These are phyloP conservation scores for Callipepla squamata DNA, from an alignment of 2,113 vertebrate species.

Conservation along the genomic window DNA sequence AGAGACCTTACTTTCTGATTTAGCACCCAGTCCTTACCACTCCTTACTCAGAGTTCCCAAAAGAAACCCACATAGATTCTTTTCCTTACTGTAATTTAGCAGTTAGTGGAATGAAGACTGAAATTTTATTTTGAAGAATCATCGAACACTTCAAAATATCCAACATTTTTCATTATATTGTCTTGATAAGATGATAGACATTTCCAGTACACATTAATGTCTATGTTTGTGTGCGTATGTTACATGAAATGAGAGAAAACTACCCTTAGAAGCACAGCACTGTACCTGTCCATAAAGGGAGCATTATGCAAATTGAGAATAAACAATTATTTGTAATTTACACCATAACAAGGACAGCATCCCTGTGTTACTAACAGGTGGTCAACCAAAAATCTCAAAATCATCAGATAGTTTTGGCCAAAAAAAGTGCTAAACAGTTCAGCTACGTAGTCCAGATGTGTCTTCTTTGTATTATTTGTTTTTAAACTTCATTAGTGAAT, in stretches of 20 bases:
- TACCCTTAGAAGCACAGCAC: background rate
- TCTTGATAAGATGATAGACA: background rate
- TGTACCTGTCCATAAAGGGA: background rate
- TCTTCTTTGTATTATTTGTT: background rate
- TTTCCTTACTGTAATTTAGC: background rate
- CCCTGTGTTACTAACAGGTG: background rate
- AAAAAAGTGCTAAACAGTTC: background rate
- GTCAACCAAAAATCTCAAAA: background rate
- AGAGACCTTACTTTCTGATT: background rate
- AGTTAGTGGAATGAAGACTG: background rate
- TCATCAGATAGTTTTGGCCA: background rate
- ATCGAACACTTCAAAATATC: background rate
- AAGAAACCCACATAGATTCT: background rate
- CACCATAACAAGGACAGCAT: background rate
- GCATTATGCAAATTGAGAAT: background rate
- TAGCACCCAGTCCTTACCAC: background rate
- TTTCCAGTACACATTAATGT: background rate
- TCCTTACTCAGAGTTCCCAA: background rate
- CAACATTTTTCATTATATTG: background rate
- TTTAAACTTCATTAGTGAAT: background rate
- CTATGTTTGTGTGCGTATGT: rapidly evolving
- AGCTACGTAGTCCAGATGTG: background rate
- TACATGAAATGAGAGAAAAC: background rate
- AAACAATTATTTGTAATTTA: background rate
- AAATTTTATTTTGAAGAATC: background rate